phyloP scores from a whole-genome alignment of 2,113 vertebrate genomes.

The Acinonyx jubatus region DNA sequence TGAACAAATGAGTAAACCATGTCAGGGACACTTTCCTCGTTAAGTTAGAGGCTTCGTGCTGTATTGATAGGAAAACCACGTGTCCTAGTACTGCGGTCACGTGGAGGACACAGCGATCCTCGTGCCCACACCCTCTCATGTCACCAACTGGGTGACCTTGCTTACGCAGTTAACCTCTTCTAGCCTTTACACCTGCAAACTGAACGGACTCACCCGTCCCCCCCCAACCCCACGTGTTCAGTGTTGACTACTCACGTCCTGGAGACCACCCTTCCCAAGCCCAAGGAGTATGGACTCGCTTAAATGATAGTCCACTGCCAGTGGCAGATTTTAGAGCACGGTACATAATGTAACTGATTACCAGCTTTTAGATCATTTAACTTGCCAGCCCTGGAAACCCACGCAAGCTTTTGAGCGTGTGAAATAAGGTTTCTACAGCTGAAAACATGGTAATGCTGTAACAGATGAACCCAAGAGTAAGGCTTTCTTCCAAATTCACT shows the following conservation, averaged over 20 bases:
- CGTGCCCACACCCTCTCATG: not conserved
- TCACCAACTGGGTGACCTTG: not conserved
- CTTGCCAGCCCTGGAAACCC: not conserved
- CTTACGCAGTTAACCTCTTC: not conserved
- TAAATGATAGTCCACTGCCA: not conserved
- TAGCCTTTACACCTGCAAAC: not conserved
- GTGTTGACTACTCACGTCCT: fast-evolving
- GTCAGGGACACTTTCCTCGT: constrained; percentile 23
- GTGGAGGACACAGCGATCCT: not conserved
- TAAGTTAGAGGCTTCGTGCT: not conserved
- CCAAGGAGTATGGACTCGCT: not conserved
- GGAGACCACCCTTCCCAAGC: not conserved
- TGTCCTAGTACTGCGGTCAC: not conserved
- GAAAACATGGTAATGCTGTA: not conserved
- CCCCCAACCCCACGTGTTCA: not conserved
- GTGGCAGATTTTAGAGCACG: not conserved
- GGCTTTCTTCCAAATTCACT: not conserved
- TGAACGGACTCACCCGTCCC: not conserved
- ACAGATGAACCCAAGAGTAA: not conserved
- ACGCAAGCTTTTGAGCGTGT: not conserved
- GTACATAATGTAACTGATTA: fast-evolving
- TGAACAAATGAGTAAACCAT: not conserved
- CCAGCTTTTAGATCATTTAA: not conserved
- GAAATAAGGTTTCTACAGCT: not conserved
- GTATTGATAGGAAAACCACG: not conserved